phyloP scores from a whole-genome alignment of 2,888 invertebrate genomes.

The Ectemnius cavifrons region DNA sequence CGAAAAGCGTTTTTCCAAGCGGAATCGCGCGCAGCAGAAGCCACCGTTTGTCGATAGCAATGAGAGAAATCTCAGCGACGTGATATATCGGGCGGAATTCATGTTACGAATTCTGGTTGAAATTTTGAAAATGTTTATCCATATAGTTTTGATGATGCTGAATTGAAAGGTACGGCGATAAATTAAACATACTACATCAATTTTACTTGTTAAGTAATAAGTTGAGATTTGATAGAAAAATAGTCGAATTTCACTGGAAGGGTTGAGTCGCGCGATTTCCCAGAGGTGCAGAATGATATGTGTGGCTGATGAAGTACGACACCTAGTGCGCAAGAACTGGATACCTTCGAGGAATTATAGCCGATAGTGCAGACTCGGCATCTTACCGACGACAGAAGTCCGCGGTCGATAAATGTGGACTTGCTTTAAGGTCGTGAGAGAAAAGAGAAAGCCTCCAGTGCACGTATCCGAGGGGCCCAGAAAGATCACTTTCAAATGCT shows the following conservation, averaged over 20 bases:
- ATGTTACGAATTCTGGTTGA: too few species aligned
- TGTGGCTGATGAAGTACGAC: slow-evolving; percentile 48
- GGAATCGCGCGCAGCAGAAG: neutral
- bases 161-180: too few species aligned
- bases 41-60: slow-evolving; percentile 9
- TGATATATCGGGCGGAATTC: too few species aligned
- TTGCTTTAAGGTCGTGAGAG: neutral
- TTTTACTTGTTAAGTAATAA: too few species aligned
- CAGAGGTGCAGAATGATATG: neutral
- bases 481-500: too few species aligned
- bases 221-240: too few species aligned
- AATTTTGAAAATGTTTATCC: too few species aligned
- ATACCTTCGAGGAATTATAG: slow-evolving; percentile 36
- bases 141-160: too few species aligned
- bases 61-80: too few species aligned
- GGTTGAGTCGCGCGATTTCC: too few species aligned
- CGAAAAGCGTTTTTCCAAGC: slow-evolving; percentile 32
- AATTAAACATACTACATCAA: too few species aligned
- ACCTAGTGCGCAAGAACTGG: slow-evolving; percentile 35
- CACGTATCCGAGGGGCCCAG: neutral
- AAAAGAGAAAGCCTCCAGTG: neutral
- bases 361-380: slow-evolving; percentile 47
- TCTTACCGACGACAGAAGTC: slow-evolving; percentile 42
- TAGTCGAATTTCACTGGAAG: too few species aligned
- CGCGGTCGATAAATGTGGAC: slow-evolving; percentile 36